Evolutionary conservation across 2,797 vertebrate genomes (phyloP).

Genomic region (Dryobates pubescens): DNA sequence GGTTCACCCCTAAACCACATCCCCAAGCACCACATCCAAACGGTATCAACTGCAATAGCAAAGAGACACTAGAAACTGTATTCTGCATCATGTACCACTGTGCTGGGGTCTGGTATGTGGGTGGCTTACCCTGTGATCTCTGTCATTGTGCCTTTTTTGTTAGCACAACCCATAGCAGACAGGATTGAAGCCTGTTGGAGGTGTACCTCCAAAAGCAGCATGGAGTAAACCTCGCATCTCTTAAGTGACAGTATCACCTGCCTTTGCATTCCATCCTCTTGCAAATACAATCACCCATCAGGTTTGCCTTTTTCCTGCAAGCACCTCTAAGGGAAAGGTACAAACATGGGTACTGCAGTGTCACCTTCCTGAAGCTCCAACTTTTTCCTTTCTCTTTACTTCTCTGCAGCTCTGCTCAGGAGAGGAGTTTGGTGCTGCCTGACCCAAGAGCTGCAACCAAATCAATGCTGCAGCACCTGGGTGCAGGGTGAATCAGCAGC

Average conservation of each 20-base stretch:
- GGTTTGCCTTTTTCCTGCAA: neutral
- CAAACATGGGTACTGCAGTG: neutral
- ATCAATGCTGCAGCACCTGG: neutral
- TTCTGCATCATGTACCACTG: rapidly evolving
- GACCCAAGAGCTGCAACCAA: neutral
- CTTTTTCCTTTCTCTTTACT: neutral
- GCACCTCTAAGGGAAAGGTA: neutral
- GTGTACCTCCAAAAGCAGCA: neutral
- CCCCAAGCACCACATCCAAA: too few species aligned
- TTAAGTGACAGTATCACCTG: neutral
- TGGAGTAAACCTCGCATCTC: rapidly evolving
- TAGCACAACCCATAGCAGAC: rapidly evolving
- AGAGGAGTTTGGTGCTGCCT: neutral
- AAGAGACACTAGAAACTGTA: neutral
- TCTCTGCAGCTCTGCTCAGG: neutral
- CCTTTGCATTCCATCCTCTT: neutral
- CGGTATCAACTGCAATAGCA: rapidly evolving
- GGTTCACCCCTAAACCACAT: too few species aligned
- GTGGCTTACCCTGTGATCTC: neutral
- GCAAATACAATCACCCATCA: neutral
- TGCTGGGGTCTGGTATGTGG: neutral
- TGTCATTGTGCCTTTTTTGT: neutral
- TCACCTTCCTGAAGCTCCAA: neutral
- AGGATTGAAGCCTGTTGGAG: constrained; percentile 1
- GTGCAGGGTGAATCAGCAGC: constrained; percentile 55